phyloP scores from a whole-genome alignment of 1,140 invertebrate genomes.

The Lamellibrachia luymesi region DNA sequence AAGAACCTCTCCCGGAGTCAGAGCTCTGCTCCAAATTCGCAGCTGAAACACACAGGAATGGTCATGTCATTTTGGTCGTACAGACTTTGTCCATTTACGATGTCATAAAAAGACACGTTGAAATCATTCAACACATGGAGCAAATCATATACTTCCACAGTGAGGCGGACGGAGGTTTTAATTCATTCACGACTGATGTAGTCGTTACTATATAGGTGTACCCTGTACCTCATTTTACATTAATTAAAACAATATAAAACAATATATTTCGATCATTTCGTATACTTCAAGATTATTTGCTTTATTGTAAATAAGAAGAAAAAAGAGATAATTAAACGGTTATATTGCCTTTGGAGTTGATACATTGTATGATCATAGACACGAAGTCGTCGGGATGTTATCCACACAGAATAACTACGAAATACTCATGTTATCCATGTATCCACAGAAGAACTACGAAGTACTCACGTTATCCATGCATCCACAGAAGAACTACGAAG shows the following conservation, averaged over 20 bases:
- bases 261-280: no score
- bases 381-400: background rate
- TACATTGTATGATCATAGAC: background rate
- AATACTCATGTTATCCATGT: background rate
- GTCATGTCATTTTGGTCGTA: background rate
- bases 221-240: no score
- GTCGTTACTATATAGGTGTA: no score
- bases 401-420: background rate
- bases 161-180: no score
- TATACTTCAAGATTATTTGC: no score
- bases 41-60: background rate
- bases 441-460: background rate
- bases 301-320: no score
- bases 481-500: background rate
- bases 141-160: no score
- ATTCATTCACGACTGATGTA: no score
- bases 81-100: no score
- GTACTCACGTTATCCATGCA: background rate
- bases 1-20: background rate
- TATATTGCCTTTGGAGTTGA: background rate
- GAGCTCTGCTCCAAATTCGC: background rate
- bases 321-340: background rate
- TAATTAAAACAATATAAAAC: no score
- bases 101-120: no score
- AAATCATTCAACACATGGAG: no score